Percentiles rank a stretch among this genome's conserved stretches.
Conservation (phyloP, 2,113 vertebrate genomes). For the Bos javanicus region DNA sequence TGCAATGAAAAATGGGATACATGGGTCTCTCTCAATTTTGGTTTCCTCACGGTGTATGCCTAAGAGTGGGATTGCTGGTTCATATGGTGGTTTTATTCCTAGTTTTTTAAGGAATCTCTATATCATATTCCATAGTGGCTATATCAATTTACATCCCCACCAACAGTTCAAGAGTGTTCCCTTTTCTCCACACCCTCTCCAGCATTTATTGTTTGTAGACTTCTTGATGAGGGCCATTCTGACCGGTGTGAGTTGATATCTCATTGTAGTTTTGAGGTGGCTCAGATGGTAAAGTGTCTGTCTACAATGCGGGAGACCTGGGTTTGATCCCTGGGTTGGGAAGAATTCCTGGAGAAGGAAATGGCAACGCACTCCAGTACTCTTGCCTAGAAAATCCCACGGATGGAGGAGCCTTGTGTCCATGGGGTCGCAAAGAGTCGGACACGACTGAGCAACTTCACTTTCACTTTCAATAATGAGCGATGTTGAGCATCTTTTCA, state of each 20-base stretch:
- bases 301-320: too few species aligned
- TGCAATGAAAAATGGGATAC: neutral
- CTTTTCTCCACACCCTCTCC: neutral
- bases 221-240: neutral
- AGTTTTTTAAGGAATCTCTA: neutral
- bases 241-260: accelerated
- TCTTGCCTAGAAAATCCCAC: too few species aligned
- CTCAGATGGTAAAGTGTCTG: too few species aligned
- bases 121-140: neutral
- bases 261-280: neutral
- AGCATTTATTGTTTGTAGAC: neutral
- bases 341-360: too few species aligned
- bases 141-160: neutral
- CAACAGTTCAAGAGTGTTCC: neutral
- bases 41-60: neutral
- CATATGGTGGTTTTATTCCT: neutral
- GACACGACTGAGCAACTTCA: too few species aligned
- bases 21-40: neutral
- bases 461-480: neutral
- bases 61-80: neutral
- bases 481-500: neutral
- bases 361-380: too few species aligned
- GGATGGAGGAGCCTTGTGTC: too few species aligned
- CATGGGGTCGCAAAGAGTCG: too few species aligned
- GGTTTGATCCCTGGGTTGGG: too few species aligned